Percentiles rank a stretch among this genome's conserved stretches.
Evolutionary conservation across 2,888 invertebrate species (phyloP).

Genomic region (Acanthoscelides obtectus): DNA sequence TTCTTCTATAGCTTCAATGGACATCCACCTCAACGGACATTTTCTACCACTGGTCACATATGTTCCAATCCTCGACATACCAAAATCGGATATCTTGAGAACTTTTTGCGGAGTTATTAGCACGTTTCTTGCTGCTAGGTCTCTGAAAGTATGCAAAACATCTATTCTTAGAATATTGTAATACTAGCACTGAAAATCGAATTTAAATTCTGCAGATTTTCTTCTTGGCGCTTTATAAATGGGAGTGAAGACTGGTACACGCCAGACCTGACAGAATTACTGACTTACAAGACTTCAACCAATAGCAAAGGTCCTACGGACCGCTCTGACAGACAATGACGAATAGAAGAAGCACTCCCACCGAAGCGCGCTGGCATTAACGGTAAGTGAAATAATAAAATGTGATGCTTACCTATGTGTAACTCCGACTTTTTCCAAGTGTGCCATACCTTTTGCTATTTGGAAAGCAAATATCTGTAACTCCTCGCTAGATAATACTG

Average conservation of each 20-base stretch:
- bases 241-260: too few relatives aligned
- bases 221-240: too few relatives aligned
- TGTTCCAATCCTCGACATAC: constrained; percentile 68
- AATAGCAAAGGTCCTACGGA: too few relatives aligned
- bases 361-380: too few relatives aligned
- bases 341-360: too few relatives aligned
- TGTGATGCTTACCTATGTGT: constrained; percentile 58
- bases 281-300: too few relatives aligned
- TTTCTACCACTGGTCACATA: constrained; percentile 60
- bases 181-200: too few relatives aligned
- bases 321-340: too few relatives aligned
- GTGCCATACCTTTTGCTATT: constrained; percentile 76
- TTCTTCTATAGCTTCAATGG: constrained; percentile 71
- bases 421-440: constrained; percentile 64
- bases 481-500: constrained; percentile 44
- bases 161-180: not conserved
- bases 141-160: constrained; percentile 52
- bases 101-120: constrained; percentile 65
- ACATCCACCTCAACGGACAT: constrained; percentile 74
- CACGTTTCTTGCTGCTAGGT: constrained; percentile 77
- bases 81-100: constrained; percentile 80
- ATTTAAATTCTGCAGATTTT: too few relatives aligned
- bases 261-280: too few relatives aligned
- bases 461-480: constrained; percentile 72
- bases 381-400: not conserved